Conservation (phyloP, 2,113 vertebrate species). For the Lasiurus cinereus region DNA sequence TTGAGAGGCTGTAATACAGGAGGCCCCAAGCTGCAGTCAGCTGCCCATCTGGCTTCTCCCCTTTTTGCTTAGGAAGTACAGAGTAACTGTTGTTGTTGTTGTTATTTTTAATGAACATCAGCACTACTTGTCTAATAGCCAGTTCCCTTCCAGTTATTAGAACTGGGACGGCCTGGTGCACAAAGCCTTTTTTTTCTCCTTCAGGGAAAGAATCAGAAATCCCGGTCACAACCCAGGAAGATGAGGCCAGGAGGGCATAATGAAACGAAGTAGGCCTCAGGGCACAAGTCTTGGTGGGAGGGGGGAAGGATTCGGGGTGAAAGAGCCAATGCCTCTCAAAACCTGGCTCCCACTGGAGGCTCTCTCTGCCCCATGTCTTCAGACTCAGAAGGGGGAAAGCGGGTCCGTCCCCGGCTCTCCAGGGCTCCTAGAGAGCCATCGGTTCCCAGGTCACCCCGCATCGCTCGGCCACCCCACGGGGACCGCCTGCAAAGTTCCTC, state of each 20-base stretch:
- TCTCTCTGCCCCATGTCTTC: background rate
- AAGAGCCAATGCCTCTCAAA: background rate
- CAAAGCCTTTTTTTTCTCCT: background rate
- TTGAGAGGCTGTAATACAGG: background rate
- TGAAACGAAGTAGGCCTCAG: background rate
- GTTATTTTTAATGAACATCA: slow-evolving; percentile 27
- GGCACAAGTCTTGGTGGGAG: background rate
- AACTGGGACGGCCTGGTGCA: background rate
- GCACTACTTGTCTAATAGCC: background rate
- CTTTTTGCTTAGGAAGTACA: background rate
- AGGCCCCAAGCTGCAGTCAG: background rate
- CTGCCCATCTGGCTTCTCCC: background rate
- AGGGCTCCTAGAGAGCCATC: background rate
- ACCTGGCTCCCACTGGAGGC: slow-evolving; percentile 8
- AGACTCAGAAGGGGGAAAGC: background rate
- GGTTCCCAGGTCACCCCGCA: background rate
- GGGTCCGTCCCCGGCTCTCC: background rate
- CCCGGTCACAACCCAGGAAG: background rate
- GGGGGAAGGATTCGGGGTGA: background rate
- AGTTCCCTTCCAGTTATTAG: slow-evolving; percentile 2
- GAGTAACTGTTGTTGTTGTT: background rate
- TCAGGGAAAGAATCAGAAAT: background rate
- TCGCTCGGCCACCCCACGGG: background rate
- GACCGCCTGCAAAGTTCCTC: background rate
- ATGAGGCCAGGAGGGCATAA: background rate